Evolutionary conservation across 2,888 invertebrate genomes (phyloP).

Genomic region (Pyrrhia umbra): DNA sequence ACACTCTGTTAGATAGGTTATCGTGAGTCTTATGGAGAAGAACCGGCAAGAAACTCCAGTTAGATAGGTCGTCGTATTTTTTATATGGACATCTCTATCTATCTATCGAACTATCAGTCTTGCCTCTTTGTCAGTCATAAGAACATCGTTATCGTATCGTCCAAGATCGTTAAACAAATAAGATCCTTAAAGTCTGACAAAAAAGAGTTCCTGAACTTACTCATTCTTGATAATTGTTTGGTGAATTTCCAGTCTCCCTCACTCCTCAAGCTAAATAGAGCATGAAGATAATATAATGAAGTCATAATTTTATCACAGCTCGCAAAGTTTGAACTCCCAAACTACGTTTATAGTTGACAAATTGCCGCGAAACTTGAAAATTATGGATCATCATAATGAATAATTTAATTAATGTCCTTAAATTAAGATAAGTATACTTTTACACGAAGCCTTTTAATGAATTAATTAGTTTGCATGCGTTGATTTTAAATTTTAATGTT

Average conservation of each 20-base stretch:
- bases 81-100: too few relatives aligned
- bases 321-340: constrained; percentile 35
- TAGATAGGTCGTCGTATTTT: too few relatives aligned
- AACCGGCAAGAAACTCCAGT: too few relatives aligned
- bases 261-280: constrained; percentile 21
- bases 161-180: too few relatives aligned
- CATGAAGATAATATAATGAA: constrained; percentile 53
- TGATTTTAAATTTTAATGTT: constrained; percentile 19
- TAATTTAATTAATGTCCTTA: constrained; percentile 56
- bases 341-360: constrained; percentile 51
- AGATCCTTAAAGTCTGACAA: not conserved
- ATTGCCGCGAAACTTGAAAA: constrained; percentile 53
- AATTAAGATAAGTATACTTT: constrained; percentile 55
- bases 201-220: not conserved
- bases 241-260: not conserved
- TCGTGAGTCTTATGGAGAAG: too few relatives aligned
- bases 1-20: too few relatives aligned
- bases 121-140: too few relatives aligned
- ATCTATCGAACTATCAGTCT: too few relatives aligned
- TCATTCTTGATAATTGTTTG: not conserved
- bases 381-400: constrained; percentile 52
- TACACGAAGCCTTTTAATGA: constrained; percentile 25
- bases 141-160: too few relatives aligned
- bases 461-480: constrained; percentile 41
- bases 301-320: constrained; percentile 48